These are phyloP conservation scores for Phallusia fumigata DNA, from an alignment of 23 tunicate species.

Conservation along the genomic window DNA sequence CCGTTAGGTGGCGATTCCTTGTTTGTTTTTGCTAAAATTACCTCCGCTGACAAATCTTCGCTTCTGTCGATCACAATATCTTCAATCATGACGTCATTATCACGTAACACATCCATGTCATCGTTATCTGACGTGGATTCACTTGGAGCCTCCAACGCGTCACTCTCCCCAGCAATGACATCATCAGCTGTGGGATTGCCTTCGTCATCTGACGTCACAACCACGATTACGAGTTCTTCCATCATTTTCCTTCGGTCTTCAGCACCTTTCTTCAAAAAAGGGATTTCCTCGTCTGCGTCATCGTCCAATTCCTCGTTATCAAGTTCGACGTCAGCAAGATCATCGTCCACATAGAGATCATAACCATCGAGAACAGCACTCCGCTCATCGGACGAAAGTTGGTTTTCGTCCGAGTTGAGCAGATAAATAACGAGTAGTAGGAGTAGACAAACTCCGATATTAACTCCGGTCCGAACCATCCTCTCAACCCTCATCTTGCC, in stretches of 20 bases:
- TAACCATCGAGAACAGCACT: slow-evolving; percentile 37
- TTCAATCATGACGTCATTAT: slow-evolving; percentile 71
- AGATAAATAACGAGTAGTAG: slow-evolving; percentile 49
- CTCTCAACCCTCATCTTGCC: slow-evolving; percentile 31
- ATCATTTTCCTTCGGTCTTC: slow-evolving; percentile 27
- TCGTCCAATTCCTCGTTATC: slow-evolving; percentile 8
- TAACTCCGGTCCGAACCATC: slow-evolving; percentile 14
- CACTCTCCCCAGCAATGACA: slow-evolving; percentile 6
- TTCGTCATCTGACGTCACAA: slow-evolving; percentile 38
- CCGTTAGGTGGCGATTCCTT: background rate
- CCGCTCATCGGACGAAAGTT: slow-evolving; percentile 31
- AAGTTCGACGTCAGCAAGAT: background rate
- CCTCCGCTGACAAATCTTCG: slow-evolving; percentile 62
- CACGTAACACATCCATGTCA: slow-evolving; percentile 71
- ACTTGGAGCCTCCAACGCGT: slow-evolving; percentile 64
- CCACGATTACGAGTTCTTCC: slow-evolving; percentile 46
- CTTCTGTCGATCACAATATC: slow-evolving; percentile 71
- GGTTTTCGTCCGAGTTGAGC: slow-evolving; percentile 23
- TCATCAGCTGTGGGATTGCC: background rate
- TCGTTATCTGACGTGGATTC: slow-evolving; percentile 48
- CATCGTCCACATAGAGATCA: slow-evolving; percentile 51
- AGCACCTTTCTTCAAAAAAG: slow-evolving; percentile 24
- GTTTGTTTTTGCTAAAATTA: background rate
- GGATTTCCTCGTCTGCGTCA: slow-evolving; percentile 3
- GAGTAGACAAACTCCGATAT: slow-evolving; percentile 36